A percentile compares a stretch with the other conserved stretches of the same genome.
Conservation (phyloP, 2,888 invertebrate genomes). For the Andrena haemorrhoa region DNA sequence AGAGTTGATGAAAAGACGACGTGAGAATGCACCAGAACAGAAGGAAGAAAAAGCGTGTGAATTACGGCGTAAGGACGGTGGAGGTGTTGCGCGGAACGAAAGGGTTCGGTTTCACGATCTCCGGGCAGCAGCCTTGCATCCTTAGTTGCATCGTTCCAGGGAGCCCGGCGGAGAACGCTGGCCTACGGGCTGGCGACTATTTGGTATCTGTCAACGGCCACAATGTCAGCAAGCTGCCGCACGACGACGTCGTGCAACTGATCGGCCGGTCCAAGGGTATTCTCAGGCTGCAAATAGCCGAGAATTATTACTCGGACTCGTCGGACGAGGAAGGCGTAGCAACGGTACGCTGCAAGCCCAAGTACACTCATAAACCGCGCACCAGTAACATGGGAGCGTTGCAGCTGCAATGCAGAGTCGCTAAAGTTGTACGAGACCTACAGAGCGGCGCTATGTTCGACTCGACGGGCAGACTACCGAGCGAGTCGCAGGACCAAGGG, state of each 20-base stretch:
- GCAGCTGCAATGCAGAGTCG: conserved; percentile 84
- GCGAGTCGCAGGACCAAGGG: conserved; percentile 77
- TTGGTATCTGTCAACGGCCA: conserved; percentile 96
- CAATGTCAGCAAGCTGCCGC: conserved; percentile 95
- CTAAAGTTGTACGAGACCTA: conserved; percentile 86
- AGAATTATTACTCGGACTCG: conserved; percentile 94
- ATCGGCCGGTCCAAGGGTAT: conserved; percentile 95
- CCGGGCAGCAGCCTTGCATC: conserved; percentile 98
- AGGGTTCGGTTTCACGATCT: conserved; percentile 99
- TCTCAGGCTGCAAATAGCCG: conserved; percentile 94
- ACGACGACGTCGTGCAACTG: conserved; percentile 96
- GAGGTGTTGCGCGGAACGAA: conserved; percentile 94
- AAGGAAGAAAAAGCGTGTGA: conserved; percentile 89
- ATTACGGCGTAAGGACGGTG: conserved; percentile 92
- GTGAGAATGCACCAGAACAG: conserved; percentile 87
- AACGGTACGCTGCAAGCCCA: conserved; percentile 87
- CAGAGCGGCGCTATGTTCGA: conserved; percentile 86
- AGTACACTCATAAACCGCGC: conserved; percentile 87
- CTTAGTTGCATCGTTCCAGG: conserved; percentile 96
- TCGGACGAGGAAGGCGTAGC: conserved; percentile 91
- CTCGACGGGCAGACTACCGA: conserved; percentile 71
- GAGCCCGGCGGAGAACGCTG: conserved; percentile 96
- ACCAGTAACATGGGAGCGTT: conserved; percentile 72
- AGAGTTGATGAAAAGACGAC: conserved; percentile 47
- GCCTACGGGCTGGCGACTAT: conserved; percentile 96